Conservation (phyloP, 2,113 vertebrate species). For the Rissa tridactyla region DNA sequence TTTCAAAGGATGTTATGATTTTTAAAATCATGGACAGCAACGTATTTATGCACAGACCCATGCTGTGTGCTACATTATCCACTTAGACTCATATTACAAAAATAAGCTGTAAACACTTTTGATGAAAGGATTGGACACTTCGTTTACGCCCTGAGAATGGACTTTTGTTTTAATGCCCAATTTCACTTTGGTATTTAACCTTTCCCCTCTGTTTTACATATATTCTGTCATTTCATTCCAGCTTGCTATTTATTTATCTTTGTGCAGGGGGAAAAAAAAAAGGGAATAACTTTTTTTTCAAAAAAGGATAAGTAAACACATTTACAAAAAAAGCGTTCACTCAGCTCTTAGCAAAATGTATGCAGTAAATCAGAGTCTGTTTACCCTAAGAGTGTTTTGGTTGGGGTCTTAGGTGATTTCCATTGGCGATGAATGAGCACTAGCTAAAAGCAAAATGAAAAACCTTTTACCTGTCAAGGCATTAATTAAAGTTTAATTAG, state of each 20-base stretch:
- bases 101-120: slow-evolving; percentile 67
- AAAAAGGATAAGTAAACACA: slow-evolving; percentile 18
- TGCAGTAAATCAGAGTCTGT: not conserved
- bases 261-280: not conserved
- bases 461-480: not conserved
- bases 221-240: slow-evolving; percentile 51
- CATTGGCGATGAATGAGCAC: not conserved
- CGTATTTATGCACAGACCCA: not conserved
- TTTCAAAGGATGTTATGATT: slow-evolving; percentile 63
- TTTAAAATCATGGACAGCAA: slow-evolving; percentile 62
- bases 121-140: slow-evolving; percentile 62
- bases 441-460: not conserved
- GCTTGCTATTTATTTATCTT: slow-evolving; percentile 53
- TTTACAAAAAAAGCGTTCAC: slow-evolving; percentile 20
- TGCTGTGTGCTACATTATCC: slow-evolving; percentile 36
- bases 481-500: slow-evolving; percentile 54
- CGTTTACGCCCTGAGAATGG: slow-evolving; percentile 40
- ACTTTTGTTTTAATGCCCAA: slow-evolving; percentile 60
- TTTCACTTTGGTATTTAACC: slow-evolving; percentile 57
- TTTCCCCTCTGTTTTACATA: slow-evolving; percentile 56
- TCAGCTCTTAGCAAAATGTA: not conserved
- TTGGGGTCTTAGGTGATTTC: slow-evolving; percentile 4
- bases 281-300: slow-evolving; percentile 19
- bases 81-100: slow-evolving; percentile 68
- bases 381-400: not conserved